Base-by-base conservation (phyloP, 37 sponge, comb jelly and placozoan genomes). In the Amphimedon queenslandica region DNA sequence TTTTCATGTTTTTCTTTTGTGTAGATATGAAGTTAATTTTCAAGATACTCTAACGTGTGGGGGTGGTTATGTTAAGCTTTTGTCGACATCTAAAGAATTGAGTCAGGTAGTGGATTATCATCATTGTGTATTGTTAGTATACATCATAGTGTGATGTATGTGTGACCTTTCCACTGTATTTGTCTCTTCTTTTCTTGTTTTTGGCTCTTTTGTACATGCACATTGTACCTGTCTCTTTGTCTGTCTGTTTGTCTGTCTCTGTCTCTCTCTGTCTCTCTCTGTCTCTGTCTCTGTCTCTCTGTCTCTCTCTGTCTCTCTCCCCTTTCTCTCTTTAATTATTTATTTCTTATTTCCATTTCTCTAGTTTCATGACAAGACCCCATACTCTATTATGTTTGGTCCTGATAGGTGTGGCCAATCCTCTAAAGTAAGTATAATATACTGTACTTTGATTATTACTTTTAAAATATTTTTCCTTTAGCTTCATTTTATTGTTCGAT, bases 341-440 rank as follows among this genome's bases (percentile, higher is more conserved):
- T 5, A 32, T 1, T 0, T 67, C 40, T 63, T 38, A 20, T 25
- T 41, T 71, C 0, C 51, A 66, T 11, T 43, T 34, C 20, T 0
- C 38, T 58, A 80, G 56, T 87, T 98, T 69, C 70, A 87, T 31
- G 99, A 98, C 63, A 86, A 90, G 58, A 87, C 96, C 28, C 96
- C 91, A 0, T 98, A 98, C 65, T 92, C 96, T 53, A 92, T 98
- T 70, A 98, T 98, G 99, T 98, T 98, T 76, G 99, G 99, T 4
- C 99, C 99, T 27, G 99, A 98, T 83, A 92, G 86, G 58, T 98
- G 99, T 76, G 99, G 99, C 36, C 55, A 43, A 51, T 84, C 79
- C 28, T 67, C 77, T 36, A 98, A 95, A 82, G 93, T 93, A 30
- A 69, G 81, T 57, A 42, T 47, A 47, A 24, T 29, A 63, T 63